A percentile compares a stretch with the other conserved stretches of the same genome.
Evolutionary conservation across 92 coral and sea anemone genomes (phyloP).

Genomic region (Umimayanthus kanabou): DNA sequence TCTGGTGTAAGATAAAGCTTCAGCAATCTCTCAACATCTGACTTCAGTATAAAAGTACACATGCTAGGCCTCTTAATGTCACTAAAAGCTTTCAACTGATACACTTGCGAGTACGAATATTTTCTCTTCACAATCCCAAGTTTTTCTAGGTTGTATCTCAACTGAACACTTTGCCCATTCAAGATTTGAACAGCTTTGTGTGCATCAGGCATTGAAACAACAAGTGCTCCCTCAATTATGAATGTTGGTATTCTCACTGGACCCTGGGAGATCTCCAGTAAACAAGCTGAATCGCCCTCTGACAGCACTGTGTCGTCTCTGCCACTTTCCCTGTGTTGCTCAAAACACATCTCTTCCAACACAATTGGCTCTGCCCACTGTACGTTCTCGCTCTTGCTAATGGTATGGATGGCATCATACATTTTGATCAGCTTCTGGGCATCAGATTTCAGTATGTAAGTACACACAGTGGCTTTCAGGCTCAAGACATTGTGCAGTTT

Average conservation of each 20-base stretch:
- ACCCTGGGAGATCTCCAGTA: conserved; percentile 11
- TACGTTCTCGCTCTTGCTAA: conserved; percentile 53
- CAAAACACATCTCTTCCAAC: conserved; percentile 49
- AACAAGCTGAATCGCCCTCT: not conserved
- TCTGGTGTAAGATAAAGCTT: conserved; percentile 69
- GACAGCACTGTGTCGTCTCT: conserved; percentile 3
- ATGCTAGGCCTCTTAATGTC: conserved; percentile 79
- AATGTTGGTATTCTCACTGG: conserved; percentile 65
- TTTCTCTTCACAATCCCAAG: conserved; percentile 68
- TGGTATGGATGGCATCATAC: conserved; percentile 57
- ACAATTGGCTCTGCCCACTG: conserved; percentile 71
- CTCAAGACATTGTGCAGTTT: conserved; percentile 74
- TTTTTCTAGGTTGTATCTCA: conserved; percentile 75
- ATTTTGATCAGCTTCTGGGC: conserved; percentile 76
- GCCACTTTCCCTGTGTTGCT: conserved; percentile 4
- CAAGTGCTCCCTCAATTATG: conserved; percentile 60
- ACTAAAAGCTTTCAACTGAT: conserved; percentile 69
- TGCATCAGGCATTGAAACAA: conserved; percentile 83
- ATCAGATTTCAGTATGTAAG: conserved; percentile 77
- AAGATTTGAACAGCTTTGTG: conserved; percentile 82
- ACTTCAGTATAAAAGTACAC: conserved; percentile 76
- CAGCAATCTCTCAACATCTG: conserved; percentile 70
- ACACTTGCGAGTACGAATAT: conserved; percentile 76
- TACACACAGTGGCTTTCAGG: conserved; percentile 79
- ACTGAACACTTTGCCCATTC: conserved; percentile 87